Conservation (phyloP, 2,113 vertebrate species). For the Istiophorus platypterus region DNA sequence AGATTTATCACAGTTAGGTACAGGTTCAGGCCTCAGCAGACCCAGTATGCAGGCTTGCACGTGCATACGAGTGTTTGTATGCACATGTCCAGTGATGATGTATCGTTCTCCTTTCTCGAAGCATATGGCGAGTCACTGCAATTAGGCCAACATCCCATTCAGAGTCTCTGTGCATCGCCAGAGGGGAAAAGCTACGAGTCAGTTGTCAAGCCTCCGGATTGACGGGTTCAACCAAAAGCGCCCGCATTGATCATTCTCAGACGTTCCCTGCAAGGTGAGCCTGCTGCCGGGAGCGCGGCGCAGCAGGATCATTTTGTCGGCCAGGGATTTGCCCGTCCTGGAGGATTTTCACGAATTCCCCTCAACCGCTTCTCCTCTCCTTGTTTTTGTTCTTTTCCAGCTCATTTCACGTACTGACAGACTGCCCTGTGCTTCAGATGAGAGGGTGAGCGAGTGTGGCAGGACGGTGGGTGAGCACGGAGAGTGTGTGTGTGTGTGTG, state of each 20-base stretch:
- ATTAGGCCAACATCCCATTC: slow-evolving; percentile 47
- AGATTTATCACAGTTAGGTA: slow-evolving; percentile 23
- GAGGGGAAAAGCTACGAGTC: slow-evolving; percentile 30
- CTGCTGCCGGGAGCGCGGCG: not conserved
- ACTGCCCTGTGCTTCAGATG: slow-evolving; percentile 35
- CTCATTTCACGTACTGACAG: slow-evolving; percentile 65
- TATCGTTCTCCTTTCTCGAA: slow-evolving; percentile 40
- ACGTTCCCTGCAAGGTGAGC: slow-evolving; percentile 33
- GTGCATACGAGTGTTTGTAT: slow-evolving; percentile 50
- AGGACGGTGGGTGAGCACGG: slow-evolving; percentile 6
- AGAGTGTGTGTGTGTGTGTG: not conserved
- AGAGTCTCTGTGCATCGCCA: slow-evolving; percentile 18
- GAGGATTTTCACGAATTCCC: slow-evolving; percentile 34
- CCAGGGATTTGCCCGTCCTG: slow-evolving; percentile 15
- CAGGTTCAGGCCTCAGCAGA: slow-evolving; percentile 4
- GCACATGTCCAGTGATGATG: slow-evolving; percentile 59
- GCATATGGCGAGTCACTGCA: slow-evolving; percentile 49
- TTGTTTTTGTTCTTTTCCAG: slow-evolving; percentile 65
- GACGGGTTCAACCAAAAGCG: slow-evolving; percentile 35
- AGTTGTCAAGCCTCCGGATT: slow-evolving; percentile 14
- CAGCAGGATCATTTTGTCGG: slow-evolving; percentile 5
- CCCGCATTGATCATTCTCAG: slow-evolving; percentile 55
- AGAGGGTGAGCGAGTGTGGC: slow-evolving; percentile 36
- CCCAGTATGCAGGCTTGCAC: slow-evolving; percentile 3
- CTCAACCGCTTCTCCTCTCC: slow-evolving; percentile 30